Conservation (phyloP, 2,797 vertebrate genomes). For the Ptychadena robeensis region DNA sequence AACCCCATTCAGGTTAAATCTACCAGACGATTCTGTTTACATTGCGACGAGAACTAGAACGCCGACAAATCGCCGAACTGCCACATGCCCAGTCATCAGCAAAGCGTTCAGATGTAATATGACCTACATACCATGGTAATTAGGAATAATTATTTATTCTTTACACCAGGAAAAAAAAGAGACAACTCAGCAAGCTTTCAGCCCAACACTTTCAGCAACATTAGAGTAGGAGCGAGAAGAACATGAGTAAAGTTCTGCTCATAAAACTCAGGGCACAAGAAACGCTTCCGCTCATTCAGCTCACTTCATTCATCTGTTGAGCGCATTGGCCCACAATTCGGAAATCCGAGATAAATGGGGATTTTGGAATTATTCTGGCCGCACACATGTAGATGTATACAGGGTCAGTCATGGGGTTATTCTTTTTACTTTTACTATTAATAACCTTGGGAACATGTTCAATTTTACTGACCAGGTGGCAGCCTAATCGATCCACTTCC, state of each 20-base stretch:
- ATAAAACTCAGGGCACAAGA: background rate
- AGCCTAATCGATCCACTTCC: too few species aligned
- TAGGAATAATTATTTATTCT: constrained; percentile 9
- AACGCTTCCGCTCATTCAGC: background rate
- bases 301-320: background rate
- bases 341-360: background rate
- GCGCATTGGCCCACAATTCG: background rate
- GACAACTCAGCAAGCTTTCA: background rate
- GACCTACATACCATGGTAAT: constrained; percentile 22
- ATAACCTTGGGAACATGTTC: too few species aligned
- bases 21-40: constrained; percentile 9
- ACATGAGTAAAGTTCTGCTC: background rate
- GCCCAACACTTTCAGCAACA: background rate
- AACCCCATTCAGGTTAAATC: background rate
- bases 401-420: background rate
- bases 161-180: background rate
- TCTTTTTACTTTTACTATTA: too few species aligned
- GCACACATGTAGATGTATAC: background rate
- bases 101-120: background rate
- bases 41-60: background rate
- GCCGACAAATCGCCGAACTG: constrained; percentile 8
- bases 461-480: too few species aligned
- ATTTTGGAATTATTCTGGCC: background rate
- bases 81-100: background rate
- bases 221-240: background rate